These are phyloP conservation scores for Tetanocera ferruginea DNA, from an alignment of 2,888 invertebrate genomes.

Conservation along the genomic window DNA sequence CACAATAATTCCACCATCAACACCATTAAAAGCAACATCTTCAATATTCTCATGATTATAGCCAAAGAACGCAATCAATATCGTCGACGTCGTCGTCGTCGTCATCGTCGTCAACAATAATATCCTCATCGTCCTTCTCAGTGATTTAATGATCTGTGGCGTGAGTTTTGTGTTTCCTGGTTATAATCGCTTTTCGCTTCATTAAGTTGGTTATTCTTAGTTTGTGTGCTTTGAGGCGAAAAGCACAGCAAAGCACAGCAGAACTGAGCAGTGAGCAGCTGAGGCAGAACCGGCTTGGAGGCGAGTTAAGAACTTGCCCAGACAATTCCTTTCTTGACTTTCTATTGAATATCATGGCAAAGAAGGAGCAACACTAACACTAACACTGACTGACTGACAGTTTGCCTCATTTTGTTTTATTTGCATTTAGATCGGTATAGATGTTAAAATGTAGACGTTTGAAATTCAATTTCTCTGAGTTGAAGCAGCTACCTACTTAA, in stretches of 20 bases:
- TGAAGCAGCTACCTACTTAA: too few relatives aligned
- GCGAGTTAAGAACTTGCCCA: slow-evolving; percentile 4
- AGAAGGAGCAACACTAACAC: too few relatives aligned
- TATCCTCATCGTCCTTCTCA: slow-evolving; percentile 25
- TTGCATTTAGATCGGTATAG: neutral
- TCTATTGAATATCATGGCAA: neutral
- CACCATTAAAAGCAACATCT: neutral
- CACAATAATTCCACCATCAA: neutral
- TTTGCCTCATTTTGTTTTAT: neutral
- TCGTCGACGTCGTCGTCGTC: slow-evolving; percentile 44
- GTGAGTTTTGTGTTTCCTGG: slow-evolving; percentile 50
- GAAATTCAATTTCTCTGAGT: too few relatives aligned
- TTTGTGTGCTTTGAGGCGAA: neutral
- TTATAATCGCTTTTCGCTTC: slow-evolving; percentile 53
- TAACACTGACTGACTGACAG: too few relatives aligned
- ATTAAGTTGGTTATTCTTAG: slow-evolving; percentile 45
- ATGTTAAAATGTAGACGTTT: too few relatives aligned
- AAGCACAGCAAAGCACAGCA: neutral
- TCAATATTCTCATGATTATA: slow-evolving; percentile 7
- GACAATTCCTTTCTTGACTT: slow-evolving; percentile 37
- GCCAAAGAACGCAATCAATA: slow-evolving; percentile 41
- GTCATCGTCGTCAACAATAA: slow-evolving; percentile 5
- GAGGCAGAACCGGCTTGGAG: neutral
- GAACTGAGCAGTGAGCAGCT: neutral
- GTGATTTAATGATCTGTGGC: slow-evolving; percentile 52